Percentiles rank a stretch among this genome's conserved stretches.
Conservation (phyloP, 2,797 vertebrate genomes). For the Siniperca undulata region DNA sequence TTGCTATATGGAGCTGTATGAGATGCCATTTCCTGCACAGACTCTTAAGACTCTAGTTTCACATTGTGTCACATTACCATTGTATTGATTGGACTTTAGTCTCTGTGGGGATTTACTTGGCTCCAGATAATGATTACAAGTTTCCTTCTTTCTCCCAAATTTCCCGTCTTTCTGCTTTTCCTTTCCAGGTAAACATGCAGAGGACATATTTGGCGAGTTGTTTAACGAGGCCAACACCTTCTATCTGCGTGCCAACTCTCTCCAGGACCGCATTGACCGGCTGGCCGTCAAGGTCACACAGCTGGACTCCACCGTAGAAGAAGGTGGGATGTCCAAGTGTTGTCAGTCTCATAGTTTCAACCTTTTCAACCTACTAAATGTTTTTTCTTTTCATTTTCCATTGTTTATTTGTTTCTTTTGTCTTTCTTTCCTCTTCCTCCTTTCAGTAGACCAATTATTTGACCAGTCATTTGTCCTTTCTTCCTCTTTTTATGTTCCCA, state of each 20-base stretch:
- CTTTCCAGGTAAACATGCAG: conserved; percentile 94
- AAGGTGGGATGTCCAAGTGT: conserved; percentile 86
- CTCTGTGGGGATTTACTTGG: conserved; percentile 45
- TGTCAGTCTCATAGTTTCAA: neutral
- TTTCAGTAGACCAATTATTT: neutral
- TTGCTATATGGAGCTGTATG: conserved; percentile 39
- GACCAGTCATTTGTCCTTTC: conserved; percentile 17
- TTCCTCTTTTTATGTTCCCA: conserved; percentile 68
- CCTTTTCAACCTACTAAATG: neutral
- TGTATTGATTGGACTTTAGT: conserved; percentile 59
- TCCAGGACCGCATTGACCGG: conserved; percentile 98
- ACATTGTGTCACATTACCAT: conserved; percentile 66
- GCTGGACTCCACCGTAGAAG: conserved; percentile 98
- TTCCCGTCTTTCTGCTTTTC: conserved; percentile 13
- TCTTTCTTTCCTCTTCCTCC: neutral
- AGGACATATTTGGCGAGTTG: conserved; percentile 98
- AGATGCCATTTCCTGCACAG: conserved; percentile 62
- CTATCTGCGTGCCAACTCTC: conserved; percentile 96
- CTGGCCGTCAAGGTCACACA: conserved; percentile 99
- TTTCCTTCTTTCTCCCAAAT: conserved; percentile 37
- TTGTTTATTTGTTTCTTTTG: neutral
- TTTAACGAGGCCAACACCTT: conserved; percentile 98
- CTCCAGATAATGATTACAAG: conserved; percentile 57
- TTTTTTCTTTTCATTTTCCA: neutral
- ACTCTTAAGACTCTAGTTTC: conserved; percentile 44